A percentile compares a stretch with the other conserved stretches of the same genome.
These are phyloP conservation scores for Timema cristinae DNA, from an alignment of 2,888 invertebrate species.

Conservation along the genomic window DNA sequence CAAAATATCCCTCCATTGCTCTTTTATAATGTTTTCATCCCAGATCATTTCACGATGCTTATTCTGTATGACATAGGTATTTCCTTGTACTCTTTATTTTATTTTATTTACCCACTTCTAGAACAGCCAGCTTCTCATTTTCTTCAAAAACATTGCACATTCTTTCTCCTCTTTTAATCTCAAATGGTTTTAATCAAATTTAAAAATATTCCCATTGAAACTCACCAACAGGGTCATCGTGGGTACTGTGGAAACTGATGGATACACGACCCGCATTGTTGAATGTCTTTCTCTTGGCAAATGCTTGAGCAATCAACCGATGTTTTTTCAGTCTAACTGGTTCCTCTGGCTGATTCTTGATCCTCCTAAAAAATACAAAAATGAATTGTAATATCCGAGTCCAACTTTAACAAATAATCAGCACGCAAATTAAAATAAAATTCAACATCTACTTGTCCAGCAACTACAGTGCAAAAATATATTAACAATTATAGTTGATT, in stretches of 20 bases:
- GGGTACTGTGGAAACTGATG: conserved; percentile 79
- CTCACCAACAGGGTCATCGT: conserved; percentile 80
- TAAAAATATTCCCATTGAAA: conserved; percentile 9
- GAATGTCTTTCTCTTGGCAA: conserved; percentile 79
- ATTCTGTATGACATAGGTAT: too few relatives aligned
- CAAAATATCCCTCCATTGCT: too few relatives aligned
- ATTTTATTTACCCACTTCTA: too few relatives aligned
- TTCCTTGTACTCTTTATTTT: too few relatives aligned
- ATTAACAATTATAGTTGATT: background rate
- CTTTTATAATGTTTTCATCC: too few relatives aligned
- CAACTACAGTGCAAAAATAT: background rate
- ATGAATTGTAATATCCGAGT: background rate
- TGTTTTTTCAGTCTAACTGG: conserved; percentile 77
- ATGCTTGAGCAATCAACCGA: conserved; percentile 87
- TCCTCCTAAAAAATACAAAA: conserved; percentile 54
- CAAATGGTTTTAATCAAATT: too few relatives aligned
- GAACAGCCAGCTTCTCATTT: too few relatives aligned
- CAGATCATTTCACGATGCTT: too few relatives aligned
- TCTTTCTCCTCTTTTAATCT: too few relatives aligned
- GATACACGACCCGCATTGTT: conserved; percentile 78
- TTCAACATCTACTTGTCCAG: background rate
- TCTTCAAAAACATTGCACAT: too few relatives aligned
- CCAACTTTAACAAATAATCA: background rate
- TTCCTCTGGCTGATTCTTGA: conserved; percentile 54
- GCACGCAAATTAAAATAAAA: background rate